Evolutionary conservation across 1,140 invertebrate species (phyloP).

Genomic region (Riptortus pedestris): DNA sequence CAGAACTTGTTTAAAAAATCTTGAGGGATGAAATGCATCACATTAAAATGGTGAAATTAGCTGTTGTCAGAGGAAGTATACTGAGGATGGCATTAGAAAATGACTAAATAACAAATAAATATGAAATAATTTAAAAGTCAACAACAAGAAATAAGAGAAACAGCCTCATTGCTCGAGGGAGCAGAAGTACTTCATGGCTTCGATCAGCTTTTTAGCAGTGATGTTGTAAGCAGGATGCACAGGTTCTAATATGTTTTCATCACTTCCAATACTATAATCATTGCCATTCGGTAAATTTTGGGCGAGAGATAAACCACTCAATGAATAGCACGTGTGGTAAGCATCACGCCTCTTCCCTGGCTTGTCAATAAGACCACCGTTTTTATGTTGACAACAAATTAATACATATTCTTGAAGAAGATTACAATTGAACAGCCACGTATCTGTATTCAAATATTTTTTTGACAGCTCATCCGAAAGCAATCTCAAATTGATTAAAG

Average conservation of each 20-base stretch:
- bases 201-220: conserved; percentile 17
- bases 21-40: too few species aligned
- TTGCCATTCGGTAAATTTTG: conserved; percentile 56
- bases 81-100: too few species aligned
- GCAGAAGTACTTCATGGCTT: conserved; percentile 20
- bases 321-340: conserved; percentile 93
- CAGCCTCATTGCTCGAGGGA: too few species aligned
- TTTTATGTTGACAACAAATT: conserved; percentile 78
- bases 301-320: conserved; percentile 88
- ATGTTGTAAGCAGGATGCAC: conserved; percentile 29
- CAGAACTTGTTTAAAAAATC: too few species aligned
- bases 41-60: too few species aligned
- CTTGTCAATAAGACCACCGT: conserved; percentile 91
- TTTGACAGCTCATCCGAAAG: background rate
- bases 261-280: background rate
- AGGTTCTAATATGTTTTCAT: conserved; percentile 21
- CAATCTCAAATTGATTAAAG: conserved; percentile 6
- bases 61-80: too few species aligned
- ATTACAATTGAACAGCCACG: conserved; percentile 66
- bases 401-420: conserved; percentile 92
- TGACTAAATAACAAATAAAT: too few species aligned
- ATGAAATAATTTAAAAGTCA: too few species aligned
- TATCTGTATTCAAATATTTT: conserved; percentile 30
- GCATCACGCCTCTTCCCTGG: conserved; percentile 60
- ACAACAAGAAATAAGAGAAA: too few species aligned